Evolutionary conservation across 2,113 vertebrate genomes (phyloP), one percentile per base, ranked within the genome.

Genomic region (Rhagologus leucostigma): DNA sequence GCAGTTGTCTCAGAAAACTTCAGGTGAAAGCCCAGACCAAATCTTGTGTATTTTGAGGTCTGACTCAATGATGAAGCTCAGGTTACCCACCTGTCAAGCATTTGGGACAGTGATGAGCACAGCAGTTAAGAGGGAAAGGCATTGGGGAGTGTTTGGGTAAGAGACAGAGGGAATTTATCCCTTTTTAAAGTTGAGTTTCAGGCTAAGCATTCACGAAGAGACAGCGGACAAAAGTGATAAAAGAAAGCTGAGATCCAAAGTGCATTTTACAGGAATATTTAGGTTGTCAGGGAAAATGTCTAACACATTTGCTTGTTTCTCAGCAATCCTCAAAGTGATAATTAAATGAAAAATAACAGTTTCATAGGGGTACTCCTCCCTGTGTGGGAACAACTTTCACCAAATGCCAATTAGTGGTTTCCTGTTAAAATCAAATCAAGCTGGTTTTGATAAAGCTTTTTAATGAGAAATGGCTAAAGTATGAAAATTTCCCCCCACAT

Each of bases 271-370:
- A 94, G 87, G 88, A 90, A 83, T 92, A 83, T 91, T 91, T 94
- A 93, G 74, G 64, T 94, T 96, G 84, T 87, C 87, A 96, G 93
- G 80, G 95, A 97, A 97, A 97, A 96, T 89, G 91, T 92, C 96
- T 96, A 96, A 96, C 93, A 96, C 56, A 95, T 95, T 96, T 92
- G 88, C 78, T 95, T 95, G 87, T 95, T 96, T 96, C 95, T 92
- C 93, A 95, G 96, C 88, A 96, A 96, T 95, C 60, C 90, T 95
- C 95, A 55, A 96, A 96, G 96, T 96, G 95, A 96, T 96, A 96
- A 97, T 97, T 96, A 97, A 95, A 96, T 96, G 95, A 96, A 95
- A 95, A 97, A 95, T 96, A 97, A 93, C 95, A 96, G 90, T 80
- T 91, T 96, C 94, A 96, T 96, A 89, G 96, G 95, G 94, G 92